phyloP scores from a whole-genome alignment of 2,888 invertebrate species.

The Malacosoma neustria region DNA sequence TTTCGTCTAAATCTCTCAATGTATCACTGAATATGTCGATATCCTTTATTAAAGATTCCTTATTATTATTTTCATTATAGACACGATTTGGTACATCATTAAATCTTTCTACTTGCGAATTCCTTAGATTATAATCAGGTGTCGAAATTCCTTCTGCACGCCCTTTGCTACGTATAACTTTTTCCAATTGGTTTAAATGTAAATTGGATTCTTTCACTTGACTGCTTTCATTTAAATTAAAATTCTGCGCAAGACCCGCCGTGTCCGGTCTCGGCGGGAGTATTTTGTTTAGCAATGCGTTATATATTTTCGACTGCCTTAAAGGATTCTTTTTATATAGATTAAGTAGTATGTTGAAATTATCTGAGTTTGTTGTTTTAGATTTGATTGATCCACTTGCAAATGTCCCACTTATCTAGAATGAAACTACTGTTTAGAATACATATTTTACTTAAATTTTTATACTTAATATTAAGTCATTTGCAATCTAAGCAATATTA shows the following conservation, averaged over 20 bases:
- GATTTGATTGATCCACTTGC: too few species aligned
- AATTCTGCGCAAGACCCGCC: constrained; percentile 23
- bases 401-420: too few species aligned
- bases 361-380: constrained; percentile 17
- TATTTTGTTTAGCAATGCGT: constrained; percentile 35
- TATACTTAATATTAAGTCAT: too few species aligned
- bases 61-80: too few species aligned
- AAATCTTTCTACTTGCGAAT: constrained; percentile 22
- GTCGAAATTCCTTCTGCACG: constrained; percentile 9
- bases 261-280: constrained; percentile 24
- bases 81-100: too few species aligned
- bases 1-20: constrained; percentile 2
- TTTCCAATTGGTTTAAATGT: constrained; percentile 29
- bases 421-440: too few species aligned
- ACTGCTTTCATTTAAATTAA: constrained; percentile 38
- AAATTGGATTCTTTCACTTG: constrained; percentile 19
- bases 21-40: constrained; percentile 4
- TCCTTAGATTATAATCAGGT: constrained; percentile 19
- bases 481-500: too few species aligned
- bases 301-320: constrained; percentile 37
- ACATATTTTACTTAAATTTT: too few species aligned
- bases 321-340: constrained; percentile 53
- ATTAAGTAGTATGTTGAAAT: constrained; percentile 41
- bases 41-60: constrained; percentile 11
- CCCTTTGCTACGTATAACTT: constrained; percentile 20